These are phyloP conservation scores for Sarcophaga subvicina DNA, from an alignment of 2,888 invertebrate genomes.

Conservation along the genomic window DNA sequence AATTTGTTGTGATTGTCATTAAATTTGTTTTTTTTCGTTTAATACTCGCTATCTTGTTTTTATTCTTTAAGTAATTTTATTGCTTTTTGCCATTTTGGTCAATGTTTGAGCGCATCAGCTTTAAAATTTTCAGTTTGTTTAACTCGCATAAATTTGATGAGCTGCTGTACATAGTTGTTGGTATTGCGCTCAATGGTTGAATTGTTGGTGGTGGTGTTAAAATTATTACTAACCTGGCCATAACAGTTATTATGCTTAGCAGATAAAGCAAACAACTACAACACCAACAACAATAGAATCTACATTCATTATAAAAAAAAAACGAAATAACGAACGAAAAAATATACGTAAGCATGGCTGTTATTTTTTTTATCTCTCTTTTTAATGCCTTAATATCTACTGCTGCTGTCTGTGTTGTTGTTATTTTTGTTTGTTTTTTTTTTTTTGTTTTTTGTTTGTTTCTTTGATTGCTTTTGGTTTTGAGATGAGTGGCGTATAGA, in stretches of 20 bases:
- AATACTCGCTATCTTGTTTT: no score
- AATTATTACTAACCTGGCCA: slow-evolving; percentile 51
- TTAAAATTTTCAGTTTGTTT: slow-evolving; percentile 42
- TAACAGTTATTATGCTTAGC: slow-evolving; percentile 36
- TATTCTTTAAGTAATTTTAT: slow-evolving; percentile 13
- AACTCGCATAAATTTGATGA: slow-evolving; percentile 53
- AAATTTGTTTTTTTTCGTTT: slow-evolving; percentile 7
- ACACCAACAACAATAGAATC: not conserved
- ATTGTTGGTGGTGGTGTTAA: slow-evolving; percentile 40
- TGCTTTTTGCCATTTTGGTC: slow-evolving; percentile 50
- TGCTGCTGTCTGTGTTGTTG: slow-evolving; percentile 22
- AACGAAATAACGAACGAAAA: not conserved
- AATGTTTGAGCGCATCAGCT: slow-evolving; percentile 57
- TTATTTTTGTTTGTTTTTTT: slow-evolving; percentile 9
- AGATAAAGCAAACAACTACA: slow-evolving; percentile 20
- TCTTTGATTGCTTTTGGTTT: slow-evolving; percentile 48
- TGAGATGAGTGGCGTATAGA: slow-evolving; percentile 23
- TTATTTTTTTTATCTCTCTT: not conserved
- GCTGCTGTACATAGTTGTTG: slow-evolving; percentile 19
- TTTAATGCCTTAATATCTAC: not conserved
- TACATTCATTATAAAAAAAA: slow-evolving; percentile 1
- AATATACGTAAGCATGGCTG: not conserved
- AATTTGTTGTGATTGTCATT: slow-evolving; percentile 8
- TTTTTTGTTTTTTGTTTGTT: slow-evolving; percentile 43
- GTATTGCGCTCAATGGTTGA: slow-evolving; percentile 18